Evolutionary conservation across 2,113 vertebrate species (phyloP).

Genomic region (Silurus asotus): DNA sequence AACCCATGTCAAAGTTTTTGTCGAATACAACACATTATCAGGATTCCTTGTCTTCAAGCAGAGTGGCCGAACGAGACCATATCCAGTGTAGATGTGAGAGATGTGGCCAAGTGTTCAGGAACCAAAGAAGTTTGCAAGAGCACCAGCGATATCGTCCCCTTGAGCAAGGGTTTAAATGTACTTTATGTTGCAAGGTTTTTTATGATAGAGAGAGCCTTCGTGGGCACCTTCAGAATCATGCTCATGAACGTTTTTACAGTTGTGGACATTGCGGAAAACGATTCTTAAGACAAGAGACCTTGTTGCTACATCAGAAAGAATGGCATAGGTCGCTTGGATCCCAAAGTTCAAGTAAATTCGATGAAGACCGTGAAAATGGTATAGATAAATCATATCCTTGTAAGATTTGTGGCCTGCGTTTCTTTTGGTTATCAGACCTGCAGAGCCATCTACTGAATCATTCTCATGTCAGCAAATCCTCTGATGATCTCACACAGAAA

Average conservation of each 20-base stretch:
- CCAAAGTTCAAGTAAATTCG: conserved; percentile 50
- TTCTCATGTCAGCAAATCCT: conserved; percentile 56
- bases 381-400: conserved; percentile 69
- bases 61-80: conserved; percentile 44
- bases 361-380: conserved; percentile 63
- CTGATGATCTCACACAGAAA: conserved; percentile 20
- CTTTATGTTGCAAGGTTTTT: conserved; percentile 74
- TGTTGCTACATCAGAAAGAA: conserved; percentile 72
- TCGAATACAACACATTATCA: conserved; percentile 34
- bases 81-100: conserved; percentile 69
- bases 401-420: conserved; percentile 70
- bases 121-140: conserved; percentile 66
- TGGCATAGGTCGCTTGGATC: conserved; percentile 54
- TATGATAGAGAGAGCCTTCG: conserved; percentile 65
- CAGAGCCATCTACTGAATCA: conserved; percentile 73
- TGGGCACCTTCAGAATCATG: conserved; percentile 70
- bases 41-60: conserved; percentile 34
- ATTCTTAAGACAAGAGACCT: conserved; percentile 70
- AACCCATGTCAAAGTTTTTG: conserved; percentile 54
- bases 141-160: conserved; percentile 75
- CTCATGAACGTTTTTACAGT: conserved; percentile 69
- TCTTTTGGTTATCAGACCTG: conserved; percentile 79
- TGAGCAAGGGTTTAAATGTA: conserved; percentile 74
- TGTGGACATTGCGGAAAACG: conserved; percentile 75
- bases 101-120: conserved; percentile 72